Conservation (phyloP, 2,113 vertebrate species). For the Myotis brandtii region DNA sequence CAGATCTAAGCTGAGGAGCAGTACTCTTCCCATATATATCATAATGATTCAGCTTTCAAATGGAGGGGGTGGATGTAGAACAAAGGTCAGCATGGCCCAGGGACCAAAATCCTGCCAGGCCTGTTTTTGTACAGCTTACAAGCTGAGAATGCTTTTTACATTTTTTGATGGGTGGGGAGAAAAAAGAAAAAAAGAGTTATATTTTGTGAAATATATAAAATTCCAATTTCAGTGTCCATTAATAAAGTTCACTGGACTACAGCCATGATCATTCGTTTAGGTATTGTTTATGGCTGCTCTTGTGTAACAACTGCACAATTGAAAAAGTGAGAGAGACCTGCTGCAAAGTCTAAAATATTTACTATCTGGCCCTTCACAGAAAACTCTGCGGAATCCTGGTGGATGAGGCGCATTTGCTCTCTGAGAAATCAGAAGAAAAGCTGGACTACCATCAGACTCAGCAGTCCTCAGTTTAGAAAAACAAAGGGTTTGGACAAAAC, state of each 20-base stretch:
- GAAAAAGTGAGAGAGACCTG: neutral
- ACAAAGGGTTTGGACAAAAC: neutral
- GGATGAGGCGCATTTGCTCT: neutral
- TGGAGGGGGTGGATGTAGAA: neutral
- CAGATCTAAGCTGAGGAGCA: neutral
- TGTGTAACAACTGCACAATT: neutral
- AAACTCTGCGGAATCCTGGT: neutral
- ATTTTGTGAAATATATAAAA: neutral
- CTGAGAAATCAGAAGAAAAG: constrained; percentile 23
- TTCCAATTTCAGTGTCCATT: neutral
- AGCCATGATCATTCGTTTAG: neutral
- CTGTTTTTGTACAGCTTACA: neutral
- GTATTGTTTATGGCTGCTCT: neutral
- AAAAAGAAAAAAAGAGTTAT: neutral
- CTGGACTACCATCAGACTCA: neutral
- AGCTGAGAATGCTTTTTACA: neutral
- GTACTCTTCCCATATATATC: neutral
- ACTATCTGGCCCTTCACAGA: neutral
- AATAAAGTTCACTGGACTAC: neutral
- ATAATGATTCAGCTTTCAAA: neutral
- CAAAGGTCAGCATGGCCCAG: neutral
- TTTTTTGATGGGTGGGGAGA: neutral
- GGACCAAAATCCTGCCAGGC: neutral
- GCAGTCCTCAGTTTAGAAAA: neutral
- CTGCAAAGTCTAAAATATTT: neutral